phyloP scores from a whole-genome alignment of 1,140 invertebrate genomes.

The Melipona quadrifasciata region DNA sequence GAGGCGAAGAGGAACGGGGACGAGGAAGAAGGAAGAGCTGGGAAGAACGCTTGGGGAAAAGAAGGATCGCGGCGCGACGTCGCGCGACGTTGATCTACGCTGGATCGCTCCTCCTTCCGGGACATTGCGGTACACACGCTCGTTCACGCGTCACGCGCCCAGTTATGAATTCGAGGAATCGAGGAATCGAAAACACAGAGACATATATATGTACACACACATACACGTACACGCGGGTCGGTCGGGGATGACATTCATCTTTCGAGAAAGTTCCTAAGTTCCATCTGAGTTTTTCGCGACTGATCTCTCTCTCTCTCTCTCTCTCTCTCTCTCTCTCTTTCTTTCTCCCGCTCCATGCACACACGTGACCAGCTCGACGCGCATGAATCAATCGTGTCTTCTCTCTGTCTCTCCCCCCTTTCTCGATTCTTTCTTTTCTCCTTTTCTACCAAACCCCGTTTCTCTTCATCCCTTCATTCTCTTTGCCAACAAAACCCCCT shows the following conservation, averaged over 20 bases:
- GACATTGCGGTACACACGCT: constrained; percentile 14
- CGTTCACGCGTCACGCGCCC: constrained; percentile 6
- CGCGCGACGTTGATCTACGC: neutral
- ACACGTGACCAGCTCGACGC: constrained; percentile 10
- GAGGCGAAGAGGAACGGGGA: neutral
- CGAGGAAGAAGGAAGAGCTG: neutral
- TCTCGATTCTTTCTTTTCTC: constrained; percentile 5
- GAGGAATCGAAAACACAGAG: constrained; percentile 17
- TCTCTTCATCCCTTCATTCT: neutral
- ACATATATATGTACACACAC: too few species aligned
- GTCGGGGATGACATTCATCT: constrained; percentile 49
- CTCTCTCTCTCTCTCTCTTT: neutral
- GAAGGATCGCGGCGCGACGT: too few species aligned
- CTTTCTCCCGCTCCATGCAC: too few species aligned
- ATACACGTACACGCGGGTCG: constrained; percentile 24
- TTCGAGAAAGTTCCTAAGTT: constrained; percentile 49
- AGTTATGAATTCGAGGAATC: too few species aligned
- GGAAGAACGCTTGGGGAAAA: neutral
- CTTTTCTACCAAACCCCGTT: neutral
- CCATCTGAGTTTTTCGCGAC: constrained; percentile 37
- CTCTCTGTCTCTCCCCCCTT: constrained; percentile 7
- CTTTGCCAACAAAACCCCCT: neutral
- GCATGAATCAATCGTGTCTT: constrained; percentile 16
- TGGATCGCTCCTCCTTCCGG: constrained; percentile 15
- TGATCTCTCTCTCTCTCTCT: constrained; percentile 44